Percentiles rank a stretch among this genome's conserved stretches.
Evolutionary conservation across 2,888 invertebrate genomes (phyloP).

Genomic region (Alitta virens): DNA sequence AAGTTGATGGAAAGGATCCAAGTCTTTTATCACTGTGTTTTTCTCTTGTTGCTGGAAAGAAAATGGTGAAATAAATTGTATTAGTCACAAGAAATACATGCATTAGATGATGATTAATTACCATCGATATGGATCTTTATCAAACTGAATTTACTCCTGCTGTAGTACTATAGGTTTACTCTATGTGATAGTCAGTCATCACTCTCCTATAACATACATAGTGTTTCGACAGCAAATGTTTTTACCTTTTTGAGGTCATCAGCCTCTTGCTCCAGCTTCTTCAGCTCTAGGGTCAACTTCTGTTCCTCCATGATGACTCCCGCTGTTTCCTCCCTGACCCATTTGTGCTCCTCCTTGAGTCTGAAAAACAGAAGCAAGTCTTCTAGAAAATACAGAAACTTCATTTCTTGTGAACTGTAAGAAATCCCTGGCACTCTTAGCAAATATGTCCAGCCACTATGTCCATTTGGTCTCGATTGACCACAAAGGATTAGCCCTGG

Average conservation of each 20-base stretch:
- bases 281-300: conserved; percentile 40
- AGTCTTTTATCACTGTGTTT: conserved; percentile 39
- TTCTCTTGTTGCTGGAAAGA: conserved; percentile 33
- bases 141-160: too few relatives aligned
- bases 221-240: too few relatives aligned
- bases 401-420: background rate
- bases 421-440: background rate
- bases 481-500: too few relatives aligned
- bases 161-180: too few relatives aligned
- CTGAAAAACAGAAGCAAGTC: conserved; percentile 24
- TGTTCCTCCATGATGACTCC: conserved; percentile 48
- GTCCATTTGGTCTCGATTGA: too few relatives aligned
- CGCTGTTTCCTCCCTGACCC: conserved; percentile 46
- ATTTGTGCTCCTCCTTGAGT: conserved; percentile 46
- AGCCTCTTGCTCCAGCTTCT: conserved; percentile 39
- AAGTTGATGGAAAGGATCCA: conserved; percentile 51
- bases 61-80: background rate
- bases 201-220: too few relatives aligned
- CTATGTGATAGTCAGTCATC: too few relatives aligned
- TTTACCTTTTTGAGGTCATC: conserved; percentile 39
- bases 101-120: background rate
- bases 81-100: background rate
- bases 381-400: background rate
- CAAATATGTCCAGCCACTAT: too few relatives aligned
- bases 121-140: too few relatives aligned